Evolutionary conservation across 2,113 vertebrate genomes (phyloP).

Genomic region (Gadus macrocephalus): DNA sequence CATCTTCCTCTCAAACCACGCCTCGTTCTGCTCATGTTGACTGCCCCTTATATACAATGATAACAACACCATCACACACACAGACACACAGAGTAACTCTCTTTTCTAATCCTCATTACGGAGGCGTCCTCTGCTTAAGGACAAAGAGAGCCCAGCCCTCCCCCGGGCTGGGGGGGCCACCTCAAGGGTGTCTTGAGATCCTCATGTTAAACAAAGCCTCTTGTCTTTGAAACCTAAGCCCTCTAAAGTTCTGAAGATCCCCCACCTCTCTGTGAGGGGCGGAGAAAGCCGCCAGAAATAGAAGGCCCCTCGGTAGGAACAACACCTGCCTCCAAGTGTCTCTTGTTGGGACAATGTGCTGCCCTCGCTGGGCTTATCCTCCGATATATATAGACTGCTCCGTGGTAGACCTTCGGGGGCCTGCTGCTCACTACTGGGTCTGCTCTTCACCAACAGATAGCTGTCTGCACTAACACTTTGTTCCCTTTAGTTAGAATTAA

Average conservation of each 20-base stretch:
- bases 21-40: too few species aligned
- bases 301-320: slow-evolving; percentile 20
- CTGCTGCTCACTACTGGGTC: too few species aligned
- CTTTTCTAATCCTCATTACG: slow-evolving; percentile 53
- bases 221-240: slow-evolving; percentile 72
- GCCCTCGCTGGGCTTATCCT: slow-evolving; percentile 45
- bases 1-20: too few species aligned
- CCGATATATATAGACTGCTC: slow-evolving; percentile 48
- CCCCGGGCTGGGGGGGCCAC: slow-evolving; percentile 44
- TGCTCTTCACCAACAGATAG: too few species aligned
- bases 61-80: too few species aligned
- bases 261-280: slow-evolving; percentile 43
- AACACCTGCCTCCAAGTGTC: slow-evolving; percentile 62
- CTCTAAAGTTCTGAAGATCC: slow-evolving; percentile 58
- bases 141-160: slow-evolving; percentile 45
- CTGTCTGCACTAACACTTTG: too few species aligned
- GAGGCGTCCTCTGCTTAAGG: slow-evolving; percentile 55
- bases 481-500: too few species aligned
- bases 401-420: not conserved
- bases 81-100: slow-evolving; percentile 20
- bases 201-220: slow-evolving; percentile 60
- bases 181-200: slow-evolving; percentile 66
- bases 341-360: slow-evolving; percentile 65
- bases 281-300: slow-evolving; percentile 61
- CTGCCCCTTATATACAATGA: too few species aligned